Evolutionary conservation across 2,797 vertebrate species (phyloP).

Genomic region (Scomberomorus guttatus): DNA sequence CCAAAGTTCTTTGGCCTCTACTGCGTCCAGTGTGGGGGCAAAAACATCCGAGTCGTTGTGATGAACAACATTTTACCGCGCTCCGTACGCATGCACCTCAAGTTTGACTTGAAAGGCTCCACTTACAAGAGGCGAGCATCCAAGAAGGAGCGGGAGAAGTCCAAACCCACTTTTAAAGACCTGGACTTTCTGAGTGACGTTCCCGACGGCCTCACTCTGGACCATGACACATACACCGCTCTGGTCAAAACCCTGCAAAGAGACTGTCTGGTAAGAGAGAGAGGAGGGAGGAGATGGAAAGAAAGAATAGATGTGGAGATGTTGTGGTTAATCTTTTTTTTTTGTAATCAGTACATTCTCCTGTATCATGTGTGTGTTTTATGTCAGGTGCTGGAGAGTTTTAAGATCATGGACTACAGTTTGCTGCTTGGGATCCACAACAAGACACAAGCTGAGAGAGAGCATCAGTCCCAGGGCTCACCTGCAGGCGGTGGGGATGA

Average conservation of each 20-base stretch:
- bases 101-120: constrained; percentile 97
- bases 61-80: constrained; percentile 98
- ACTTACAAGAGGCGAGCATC: constrained; percentile 96
- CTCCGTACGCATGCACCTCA: constrained; percentile 96
- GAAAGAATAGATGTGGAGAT: not conserved
- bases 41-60: constrained; percentile 95
- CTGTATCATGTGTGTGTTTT: constrained; percentile 8
- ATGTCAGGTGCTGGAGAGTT: constrained; percentile 92
- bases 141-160: constrained; percentile 96
- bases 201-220: constrained; percentile 92
- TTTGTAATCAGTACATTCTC: no score
- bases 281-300: not conserved
- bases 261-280: constrained; percentile 93
- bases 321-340: no score
- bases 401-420: constrained; percentile 99
- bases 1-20: constrained; percentile 99
- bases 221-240: constrained; percentile 92
- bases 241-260: constrained; percentile 95
- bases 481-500: constrained; percentile 87
- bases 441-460: constrained; percentile 91
- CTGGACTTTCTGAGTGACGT: constrained; percentile 95
- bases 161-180: constrained; percentile 95
- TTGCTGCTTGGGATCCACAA: constrained; percentile 95
- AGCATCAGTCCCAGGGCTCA: constrained; percentile 89
- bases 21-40: constrained; percentile 96